phyloP scores from a whole-genome alignment of 2,113 vertebrate genomes.

The Chloebia gouldiae region DNA sequence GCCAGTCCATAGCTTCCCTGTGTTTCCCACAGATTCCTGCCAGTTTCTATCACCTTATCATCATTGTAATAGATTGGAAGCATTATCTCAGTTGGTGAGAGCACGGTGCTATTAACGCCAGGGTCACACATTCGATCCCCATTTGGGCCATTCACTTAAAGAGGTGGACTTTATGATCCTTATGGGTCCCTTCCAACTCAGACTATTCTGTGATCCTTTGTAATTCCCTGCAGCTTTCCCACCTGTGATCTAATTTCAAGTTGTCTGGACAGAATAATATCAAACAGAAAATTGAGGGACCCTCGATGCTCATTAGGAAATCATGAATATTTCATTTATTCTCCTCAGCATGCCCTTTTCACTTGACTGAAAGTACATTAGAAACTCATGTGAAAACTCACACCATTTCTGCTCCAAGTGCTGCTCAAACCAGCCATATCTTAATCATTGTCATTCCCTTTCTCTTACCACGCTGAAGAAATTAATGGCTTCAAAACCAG shows the following conservation, averaged over 20 bases:
- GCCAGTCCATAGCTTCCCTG: not conserved
- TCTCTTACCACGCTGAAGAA: not conserved
- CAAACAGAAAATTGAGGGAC: not conserved
- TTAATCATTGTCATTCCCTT: not conserved
- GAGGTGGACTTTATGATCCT: not conserved
- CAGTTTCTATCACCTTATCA: not conserved
- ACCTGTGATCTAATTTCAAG: constrained; percentile 1
- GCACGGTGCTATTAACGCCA: fast-evolving
- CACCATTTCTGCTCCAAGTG: not conserved
- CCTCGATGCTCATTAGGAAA: not conserved
- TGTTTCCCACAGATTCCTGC: not conserved
- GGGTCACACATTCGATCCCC: fast-evolving
- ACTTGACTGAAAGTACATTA: not conserved
- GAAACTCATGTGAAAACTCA: not conserved
- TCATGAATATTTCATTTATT: constrained; percentile 15
- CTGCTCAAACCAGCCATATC: not conserved
- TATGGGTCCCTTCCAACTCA: not conserved
- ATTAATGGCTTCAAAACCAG: not conserved
- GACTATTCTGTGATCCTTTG: not conserved
- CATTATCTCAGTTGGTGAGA: not conserved
- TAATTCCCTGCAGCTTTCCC: not conserved
- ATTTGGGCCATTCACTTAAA: not conserved
- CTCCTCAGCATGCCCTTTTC: not conserved
- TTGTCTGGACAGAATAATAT: not conserved
- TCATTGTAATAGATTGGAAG: not conserved